Percentiles rank a stretch among this genome's conserved stretches.
phyloP scores from a whole-genome alignment of 92 coral and sea anemone species.

The Parazoanthus swiftii region DNA sequence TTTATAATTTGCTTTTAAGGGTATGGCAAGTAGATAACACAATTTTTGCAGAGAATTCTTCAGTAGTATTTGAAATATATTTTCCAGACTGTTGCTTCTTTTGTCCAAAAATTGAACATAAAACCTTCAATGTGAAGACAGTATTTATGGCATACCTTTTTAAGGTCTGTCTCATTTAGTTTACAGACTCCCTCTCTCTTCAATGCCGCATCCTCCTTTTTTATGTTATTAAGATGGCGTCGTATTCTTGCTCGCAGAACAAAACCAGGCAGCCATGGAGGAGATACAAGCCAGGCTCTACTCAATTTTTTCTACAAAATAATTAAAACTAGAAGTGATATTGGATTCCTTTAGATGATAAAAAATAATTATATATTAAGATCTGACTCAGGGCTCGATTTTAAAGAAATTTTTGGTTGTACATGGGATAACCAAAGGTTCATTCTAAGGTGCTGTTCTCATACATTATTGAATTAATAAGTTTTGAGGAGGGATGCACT shows the following conservation, averaged over 20 bases:
- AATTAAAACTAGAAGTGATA: not conserved
- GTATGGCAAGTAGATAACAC: not conserved
- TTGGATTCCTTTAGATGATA: not conserved
- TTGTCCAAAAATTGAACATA: not conserved
- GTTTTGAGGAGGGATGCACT: too few relatives aligned
- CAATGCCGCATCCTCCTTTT: conserved; percentile 90
- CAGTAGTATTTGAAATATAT: too few relatives aligned
- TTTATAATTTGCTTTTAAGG: too few relatives aligned
- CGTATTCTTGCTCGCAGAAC: conserved; percentile 72
- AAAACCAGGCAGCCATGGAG: conserved; percentile 87
- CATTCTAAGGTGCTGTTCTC: too few relatives aligned
- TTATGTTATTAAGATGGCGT: conserved; percentile 59
- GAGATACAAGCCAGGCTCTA: conserved; percentile 77
- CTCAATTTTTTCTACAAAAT: conserved; percentile 76
- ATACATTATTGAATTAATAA: too few relatives aligned
- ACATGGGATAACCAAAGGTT: too few relatives aligned
- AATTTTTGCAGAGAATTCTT: too few relatives aligned
- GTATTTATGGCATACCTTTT: conserved; percentile 51
- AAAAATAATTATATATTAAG: too few relatives aligned
- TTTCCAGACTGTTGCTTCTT: too few relatives aligned
- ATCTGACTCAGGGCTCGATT: too few relatives aligned
- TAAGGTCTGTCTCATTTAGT: conserved; percentile 73
- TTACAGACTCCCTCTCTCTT: conserved; percentile 80
- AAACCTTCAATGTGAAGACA: too few relatives aligned
- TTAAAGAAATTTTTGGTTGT: too few relatives aligned